Evolutionary conservation across 2,797 vertebrate genomes (phyloP), one percentile per base, ranked within the genome.

Genomic region (Ctenochaetus hawaiiensis): DNA sequence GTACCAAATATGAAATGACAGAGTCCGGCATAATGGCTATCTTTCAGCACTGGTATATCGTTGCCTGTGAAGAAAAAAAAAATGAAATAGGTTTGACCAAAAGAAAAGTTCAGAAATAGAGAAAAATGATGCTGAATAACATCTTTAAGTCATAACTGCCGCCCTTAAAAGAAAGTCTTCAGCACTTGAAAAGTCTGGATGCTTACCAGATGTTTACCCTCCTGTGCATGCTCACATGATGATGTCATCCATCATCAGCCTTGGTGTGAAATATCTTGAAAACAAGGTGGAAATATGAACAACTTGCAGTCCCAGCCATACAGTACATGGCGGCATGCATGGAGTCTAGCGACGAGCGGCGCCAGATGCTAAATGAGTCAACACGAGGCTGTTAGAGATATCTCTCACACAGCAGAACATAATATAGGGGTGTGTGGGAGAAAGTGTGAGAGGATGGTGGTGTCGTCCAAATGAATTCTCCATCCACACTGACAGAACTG

Each of bases 291-390:
- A 79, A 86, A 86, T 76, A 68, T 82, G 75, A 64, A 77, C 47
- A 57, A 60, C 49, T 72, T 59, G 66, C 77, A 59, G 72, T 3
- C 14, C 44, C 7, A 66, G 68, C 77, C 54, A 22, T 78, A 76
- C 18, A 12, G 52, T 49, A 8, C 74, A 49, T 58, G 78, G 45
- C 2, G 23, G 72, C 18, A 59, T 65, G 56, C 72, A 49, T 18
- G 34, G 59, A 72, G 86, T 83, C 49, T 67, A 72, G 75, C 63
- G 43, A 80, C 56, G 58, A 87, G 83, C 68, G 23, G 79, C 62
- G 89, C 87, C 94, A 94, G 91, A 93, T 88, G 85, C 76, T 75
- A 85, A 91, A 89, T 92, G 93, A 94, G 92, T 91, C 91, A 91
- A 90, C 84, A 86, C 56, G 81, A 91, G 88, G 84, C 83, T 81